Conservation (phyloP, 2,113 vertebrate genomes). For the Apteryx owenii region DNA sequence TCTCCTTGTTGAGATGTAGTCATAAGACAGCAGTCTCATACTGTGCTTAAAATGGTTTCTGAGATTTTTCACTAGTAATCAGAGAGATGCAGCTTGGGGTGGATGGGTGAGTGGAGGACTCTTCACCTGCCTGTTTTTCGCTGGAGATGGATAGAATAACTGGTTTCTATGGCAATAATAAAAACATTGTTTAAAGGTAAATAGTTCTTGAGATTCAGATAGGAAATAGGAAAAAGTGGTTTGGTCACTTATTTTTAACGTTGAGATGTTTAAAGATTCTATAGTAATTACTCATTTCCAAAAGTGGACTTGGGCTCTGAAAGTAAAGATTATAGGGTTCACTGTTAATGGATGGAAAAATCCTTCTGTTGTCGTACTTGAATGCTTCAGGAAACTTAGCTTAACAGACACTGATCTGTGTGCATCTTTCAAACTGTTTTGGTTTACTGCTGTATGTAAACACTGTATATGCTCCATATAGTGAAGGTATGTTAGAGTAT, state of each 20-base stretch:
- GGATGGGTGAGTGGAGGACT: background rate
- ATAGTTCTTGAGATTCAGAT: background rate
- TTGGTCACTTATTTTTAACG: background rate
- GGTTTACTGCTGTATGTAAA: background rate
- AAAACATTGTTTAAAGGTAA: background rate
- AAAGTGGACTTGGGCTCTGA: constrained; percentile 20
- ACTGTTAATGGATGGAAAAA: background rate
- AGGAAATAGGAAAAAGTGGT: background rate
- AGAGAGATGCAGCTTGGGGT: constrained; percentile 1
- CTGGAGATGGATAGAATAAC: background rate
- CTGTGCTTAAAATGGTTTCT: constrained; percentile 15
- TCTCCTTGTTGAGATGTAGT: background rate
- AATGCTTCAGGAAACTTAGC: background rate
- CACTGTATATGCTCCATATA: background rate
- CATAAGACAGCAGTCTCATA: constrained; percentile 8
- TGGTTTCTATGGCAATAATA: constrained; percentile 26
- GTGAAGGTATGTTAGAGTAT: background rate
- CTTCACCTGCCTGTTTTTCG: background rate
- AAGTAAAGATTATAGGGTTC: background rate
- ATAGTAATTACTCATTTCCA: background rate
- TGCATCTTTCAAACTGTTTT: background rate
- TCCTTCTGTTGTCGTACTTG: background rate
- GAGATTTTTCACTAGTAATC: constrained; percentile 23
- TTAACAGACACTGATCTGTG: background rate
- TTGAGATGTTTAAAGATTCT: background rate